These are phyloP conservation scores for Hippopotamyrus pictus DNA, from an alignment of 2,797 vertebrate species.

Conservation along the genomic window DNA sequence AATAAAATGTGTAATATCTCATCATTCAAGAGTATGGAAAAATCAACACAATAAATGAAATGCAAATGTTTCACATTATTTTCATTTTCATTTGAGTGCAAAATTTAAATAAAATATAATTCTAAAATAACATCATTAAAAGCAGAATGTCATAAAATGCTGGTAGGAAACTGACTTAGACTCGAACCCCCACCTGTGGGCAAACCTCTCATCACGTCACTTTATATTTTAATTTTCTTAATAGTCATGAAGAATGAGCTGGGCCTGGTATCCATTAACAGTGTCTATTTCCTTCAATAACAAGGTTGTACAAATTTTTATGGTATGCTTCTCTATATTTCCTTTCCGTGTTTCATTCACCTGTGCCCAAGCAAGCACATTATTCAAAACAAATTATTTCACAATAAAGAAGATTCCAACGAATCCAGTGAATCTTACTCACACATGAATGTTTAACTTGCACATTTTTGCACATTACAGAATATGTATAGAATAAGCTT, in stretches of 20 bases:
- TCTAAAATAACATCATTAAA: conserved; percentile 53
- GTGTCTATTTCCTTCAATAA: conserved; percentile 66
- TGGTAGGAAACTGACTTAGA: conserved; percentile 62
- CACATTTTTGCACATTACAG: neutral
- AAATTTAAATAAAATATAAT: conserved; percentile 53
- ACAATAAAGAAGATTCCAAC: conserved; percentile 18
- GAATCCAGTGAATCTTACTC: neutral
- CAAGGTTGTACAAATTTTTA: conserved; percentile 62
- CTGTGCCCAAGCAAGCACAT: conserved; percentile 26
- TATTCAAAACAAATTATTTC: neutral
- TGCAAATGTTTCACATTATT: conserved; percentile 55
- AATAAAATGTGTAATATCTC: conserved; percentile 65
- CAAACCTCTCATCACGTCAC: conserved; percentile 60
- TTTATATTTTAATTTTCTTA: conserved; percentile 50
- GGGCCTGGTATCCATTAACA: conserved; percentile 52
- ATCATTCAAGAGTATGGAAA: conserved; percentile 74
- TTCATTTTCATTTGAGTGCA: conserved; percentile 52
- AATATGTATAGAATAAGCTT: neutral
- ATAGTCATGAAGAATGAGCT: conserved; percentile 52
- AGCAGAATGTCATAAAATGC: conserved; percentile 63
- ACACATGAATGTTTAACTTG: neutral
- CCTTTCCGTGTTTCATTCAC: conserved; percentile 44
- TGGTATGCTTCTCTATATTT: conserved; percentile 48
- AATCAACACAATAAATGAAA: conserved; percentile 71
- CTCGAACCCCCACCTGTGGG: conserved; percentile 45